Percentiles rank a stretch among this genome's conserved stretches.
These are phyloP conservation scores for Ephialtes manifestator DNA, from an alignment of 2,888 invertebrate genomes.

Conservation along the genomic window DNA sequence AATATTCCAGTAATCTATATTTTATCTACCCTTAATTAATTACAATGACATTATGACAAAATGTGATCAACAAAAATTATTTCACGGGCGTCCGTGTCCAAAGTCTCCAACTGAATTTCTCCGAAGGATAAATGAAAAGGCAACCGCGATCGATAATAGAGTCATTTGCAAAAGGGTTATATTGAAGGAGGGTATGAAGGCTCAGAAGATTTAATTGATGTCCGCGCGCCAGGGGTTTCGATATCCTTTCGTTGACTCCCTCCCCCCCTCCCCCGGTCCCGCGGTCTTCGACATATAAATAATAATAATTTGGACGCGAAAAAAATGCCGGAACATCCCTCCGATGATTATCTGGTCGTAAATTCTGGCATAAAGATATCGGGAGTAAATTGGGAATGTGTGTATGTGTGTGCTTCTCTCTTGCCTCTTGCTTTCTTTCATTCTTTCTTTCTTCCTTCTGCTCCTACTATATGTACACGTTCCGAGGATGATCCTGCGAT, in stretches of 20 bases:
- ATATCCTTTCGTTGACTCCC: conserved; percentile 60
- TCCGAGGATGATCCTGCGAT: conserved; percentile 48
- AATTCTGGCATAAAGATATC: conserved; percentile 85
- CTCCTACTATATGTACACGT: conserved; percentile 31
- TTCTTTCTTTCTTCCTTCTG: conserved; percentile 51
- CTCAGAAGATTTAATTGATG: conserved; percentile 81
- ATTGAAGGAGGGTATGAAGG: conserved; percentile 70
- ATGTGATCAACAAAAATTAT: neutral
- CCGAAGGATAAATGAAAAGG: conserved; percentile 45
- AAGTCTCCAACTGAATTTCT: conserved; percentile 40
- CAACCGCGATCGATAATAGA: conserved; percentile 80
- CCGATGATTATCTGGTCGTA: conserved; percentile 86
- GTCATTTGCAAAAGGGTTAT: conserved; percentile 81
- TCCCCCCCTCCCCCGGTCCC: conserved; percentile 43
- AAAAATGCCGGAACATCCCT: conserved; percentile 85
- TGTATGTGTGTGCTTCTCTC: conserved; percentile 26
- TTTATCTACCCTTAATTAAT: neutral
- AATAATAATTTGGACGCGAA: conserved; percentile 84
- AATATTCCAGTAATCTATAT: no score
- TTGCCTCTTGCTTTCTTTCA: conserved; percentile 26
- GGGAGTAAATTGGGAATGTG: conserved; percentile 84
- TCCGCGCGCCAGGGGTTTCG: conserved; percentile 67
- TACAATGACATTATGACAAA: neutral
- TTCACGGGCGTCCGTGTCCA: neutral
- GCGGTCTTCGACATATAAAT: conserved; percentile 82